Base-by-base conservation (phyloP, 2,797 vertebrate genomes). In the Chanos chanos region DNA sequence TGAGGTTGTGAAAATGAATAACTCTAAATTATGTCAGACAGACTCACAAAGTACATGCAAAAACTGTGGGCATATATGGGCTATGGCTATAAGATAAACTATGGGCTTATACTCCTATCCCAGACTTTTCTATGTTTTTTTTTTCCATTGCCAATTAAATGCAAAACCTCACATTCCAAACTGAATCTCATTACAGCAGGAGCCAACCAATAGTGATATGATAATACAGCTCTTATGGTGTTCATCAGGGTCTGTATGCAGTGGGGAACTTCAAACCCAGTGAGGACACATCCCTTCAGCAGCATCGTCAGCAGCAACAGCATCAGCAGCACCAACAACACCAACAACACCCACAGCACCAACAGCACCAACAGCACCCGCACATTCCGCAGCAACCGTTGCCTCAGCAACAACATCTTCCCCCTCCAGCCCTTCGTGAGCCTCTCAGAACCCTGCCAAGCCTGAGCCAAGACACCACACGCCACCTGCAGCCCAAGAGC, bases 181-280 rank as follows among this genome's bases (percentile, higher is more conserved):
- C n/a, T n/a, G n/a, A n/a, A n/a, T n/a, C n/a, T n/a, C n/a, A n/a
- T n/a, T n/a, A n/a, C n/a, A n/a, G n/a, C n/a, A n/a, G n/a, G n/a
- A n/a, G n/a, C n/a, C n/a, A n/a, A n/a, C n/a, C n/a, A n/a, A 36
- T 1, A 15, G 9, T 9, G 9, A 3, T n/a, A n/a, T 24, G 5
- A 37, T 44, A 15, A 25, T 7, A n/a, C 13, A 54, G 7, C 31
- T 12, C 61, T 25, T 10, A 64, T 21, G 12, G 33, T 43, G 13
- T 39, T 7, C 22, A 40, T 15, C 67, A 99, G 97, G 94, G 95
- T 3, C 77, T 96, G 25, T 98, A 96, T 68, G 97, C 97, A 28
- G 97, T 99, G 44, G 95, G 94, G 37, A 99, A 98, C 74, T 99
- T 99, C 71, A 88, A 94, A 74, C 90, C 94, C 2, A 94, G 89